phyloP scores from a whole-genome alignment of 1,140 invertebrate genomes.

The Chrysomallon squamiferum region DNA sequence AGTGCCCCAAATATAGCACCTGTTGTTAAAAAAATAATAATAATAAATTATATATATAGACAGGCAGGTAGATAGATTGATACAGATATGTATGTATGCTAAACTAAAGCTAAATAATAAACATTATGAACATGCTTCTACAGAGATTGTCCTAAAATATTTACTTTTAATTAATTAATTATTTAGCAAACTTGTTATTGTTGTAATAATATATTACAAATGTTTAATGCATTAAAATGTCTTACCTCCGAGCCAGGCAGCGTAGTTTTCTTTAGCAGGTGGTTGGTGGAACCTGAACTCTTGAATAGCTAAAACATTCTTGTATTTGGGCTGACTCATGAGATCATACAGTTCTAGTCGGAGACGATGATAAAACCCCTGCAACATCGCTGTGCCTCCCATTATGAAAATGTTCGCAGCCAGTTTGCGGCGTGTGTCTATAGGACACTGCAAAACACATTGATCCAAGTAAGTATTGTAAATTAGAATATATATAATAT shows the following conservation, averaged over 20 bases:
- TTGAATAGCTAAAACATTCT: conserved; percentile 70
- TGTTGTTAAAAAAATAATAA: conserved; percentile 49
- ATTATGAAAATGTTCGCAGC: conserved; percentile 84
- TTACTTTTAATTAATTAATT: no score
- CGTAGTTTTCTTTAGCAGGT: conserved; percentile 84
- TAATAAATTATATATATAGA: no score
- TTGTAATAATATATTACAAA: no score
- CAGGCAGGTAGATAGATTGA: no score
- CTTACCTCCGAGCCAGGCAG: conserved; percentile 83
- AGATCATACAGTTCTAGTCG: conserved; percentile 76
- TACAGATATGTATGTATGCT: no score
- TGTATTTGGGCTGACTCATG: conserved; percentile 71
- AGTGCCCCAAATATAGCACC: conserved; percentile 85
- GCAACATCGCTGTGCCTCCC: conserved; percentile 83
- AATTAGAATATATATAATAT: neutral
- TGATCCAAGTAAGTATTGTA: no score
- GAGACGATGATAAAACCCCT: conserved; percentile 79
- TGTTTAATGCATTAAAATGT: no score
- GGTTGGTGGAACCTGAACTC: conserved; percentile 80
- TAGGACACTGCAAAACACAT: conserved; percentile 70
- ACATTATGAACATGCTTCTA: no score
- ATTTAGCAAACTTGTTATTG: no score
- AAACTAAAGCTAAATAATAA: no score
- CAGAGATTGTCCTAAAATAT: no score
- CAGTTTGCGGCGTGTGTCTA: conserved; percentile 76